Conservation (phyloP, 2,113 vertebrate species). For the Neogobius melanostomus region DNA sequence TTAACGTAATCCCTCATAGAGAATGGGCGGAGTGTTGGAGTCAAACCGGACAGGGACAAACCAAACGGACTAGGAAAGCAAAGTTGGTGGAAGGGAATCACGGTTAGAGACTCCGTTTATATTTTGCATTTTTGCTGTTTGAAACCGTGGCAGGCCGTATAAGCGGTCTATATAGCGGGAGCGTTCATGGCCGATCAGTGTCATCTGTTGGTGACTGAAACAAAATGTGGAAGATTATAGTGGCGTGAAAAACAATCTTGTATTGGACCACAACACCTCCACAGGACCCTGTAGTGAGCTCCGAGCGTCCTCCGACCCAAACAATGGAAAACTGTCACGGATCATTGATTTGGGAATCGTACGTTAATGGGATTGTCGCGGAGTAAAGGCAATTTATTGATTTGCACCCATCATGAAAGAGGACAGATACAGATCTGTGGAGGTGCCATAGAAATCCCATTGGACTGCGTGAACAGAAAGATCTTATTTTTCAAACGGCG, state of each 20-base stretch:
- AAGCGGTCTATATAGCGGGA: neutral
- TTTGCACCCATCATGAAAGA: slow-evolving; percentile 1
- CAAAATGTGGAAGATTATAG: slow-evolving; percentile 26
- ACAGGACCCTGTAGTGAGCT: slow-evolving; percentile 9
- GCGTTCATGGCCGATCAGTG: neutral
- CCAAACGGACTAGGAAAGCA: neutral
- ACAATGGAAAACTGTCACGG: slow-evolving; percentile 23
- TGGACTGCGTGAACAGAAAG: neutral
- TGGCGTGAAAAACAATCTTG: neutral
- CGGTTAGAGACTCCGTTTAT: neutral
- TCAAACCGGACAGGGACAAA: slow-evolving; percentile 18
- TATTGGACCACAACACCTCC: slow-evolving; percentile 4
- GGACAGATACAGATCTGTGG: slow-evolving; percentile 10
- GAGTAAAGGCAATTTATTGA: slow-evolving; percentile 13
- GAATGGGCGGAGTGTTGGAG: slow-evolving; percentile 50
- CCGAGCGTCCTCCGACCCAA: neutral
- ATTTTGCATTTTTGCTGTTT: neutral
- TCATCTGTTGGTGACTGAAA: slow-evolving; percentile 18
- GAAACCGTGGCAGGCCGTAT: too few relatives aligned
- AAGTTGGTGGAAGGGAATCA: neutral
- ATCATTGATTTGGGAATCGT: neutral
- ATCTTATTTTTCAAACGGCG: neutral
- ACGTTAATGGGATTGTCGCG: slow-evolving; percentile 14
- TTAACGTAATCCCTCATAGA: slow-evolving; percentile 23
- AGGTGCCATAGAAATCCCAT: neutral